Evolutionary conservation across 2,888 invertebrate species (phyloP).

Genomic region (Agriopis marginaria): DNA sequence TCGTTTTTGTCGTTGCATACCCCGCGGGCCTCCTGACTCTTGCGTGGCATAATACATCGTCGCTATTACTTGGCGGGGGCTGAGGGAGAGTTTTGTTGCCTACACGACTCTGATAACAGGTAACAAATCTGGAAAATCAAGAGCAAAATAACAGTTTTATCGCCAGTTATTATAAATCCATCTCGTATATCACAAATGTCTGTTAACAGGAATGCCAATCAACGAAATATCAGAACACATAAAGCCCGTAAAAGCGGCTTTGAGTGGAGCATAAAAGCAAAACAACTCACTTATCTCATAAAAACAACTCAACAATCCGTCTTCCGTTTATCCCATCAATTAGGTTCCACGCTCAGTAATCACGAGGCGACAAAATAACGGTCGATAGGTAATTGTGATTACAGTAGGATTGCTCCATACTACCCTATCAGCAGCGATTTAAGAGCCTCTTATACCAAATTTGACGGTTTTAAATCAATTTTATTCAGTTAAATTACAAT

Average conservation of each 20-base stretch:
- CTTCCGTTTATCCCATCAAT: conserved; percentile 50
- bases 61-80: too few relatives aligned
- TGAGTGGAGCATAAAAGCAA: conserved; percentile 18
- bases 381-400: conserved; percentile 38
- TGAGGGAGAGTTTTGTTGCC: too few relatives aligned
- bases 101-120: too few relatives aligned
- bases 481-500: too few relatives aligned
- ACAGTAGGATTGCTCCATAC: conserved; percentile 20
- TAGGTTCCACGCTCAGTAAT: conserved; percentile 47
- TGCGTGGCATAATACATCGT: too few relatives aligned
- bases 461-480: too few relatives aligned
- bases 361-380: conserved; percentile 54
- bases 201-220: conserved; percentile 5
- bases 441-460: too few relatives aligned
- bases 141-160: not conserved
- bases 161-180: not conserved
- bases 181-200: not conserved
- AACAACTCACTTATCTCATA: conserved; percentile 37
- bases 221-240: conserved; percentile 3
- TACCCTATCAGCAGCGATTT: not conserved
- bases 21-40: too few relatives aligned
- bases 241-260: conserved; percentile 9
- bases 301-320: conserved; percentile 37
- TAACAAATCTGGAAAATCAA: too few relatives aligned
- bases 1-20: too few relatives aligned